phyloP scores from a whole-genome alignment of 2,797 vertebrate species.

The Coregonus ussuriensis region DNA sequence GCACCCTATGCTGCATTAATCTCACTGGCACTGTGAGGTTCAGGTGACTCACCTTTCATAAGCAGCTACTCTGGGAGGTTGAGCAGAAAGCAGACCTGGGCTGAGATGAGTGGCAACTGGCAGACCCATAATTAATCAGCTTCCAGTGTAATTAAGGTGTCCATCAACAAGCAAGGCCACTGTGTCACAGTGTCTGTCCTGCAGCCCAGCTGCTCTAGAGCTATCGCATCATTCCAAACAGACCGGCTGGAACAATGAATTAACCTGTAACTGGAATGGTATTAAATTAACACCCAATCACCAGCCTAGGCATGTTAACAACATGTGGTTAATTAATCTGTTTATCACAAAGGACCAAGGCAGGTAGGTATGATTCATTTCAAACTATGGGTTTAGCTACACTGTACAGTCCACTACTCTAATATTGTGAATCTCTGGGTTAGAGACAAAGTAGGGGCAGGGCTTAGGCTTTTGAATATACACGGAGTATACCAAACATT shows the following conservation, averaged over 20 bases:
- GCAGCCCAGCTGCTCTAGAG: slow-evolving; percentile 13
- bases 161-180: slow-evolving; percentile 69
- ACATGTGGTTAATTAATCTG: background rate
- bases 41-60: slow-evolving; percentile 42
- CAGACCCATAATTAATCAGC: slow-evolving; percentile 79
- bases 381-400: background rate
- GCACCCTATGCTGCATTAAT: background rate
- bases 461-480: too few relatives aligned
- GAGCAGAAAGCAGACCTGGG: slow-evolving; percentile 66
- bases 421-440: background rate
- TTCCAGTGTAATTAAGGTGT: slow-evolving; percentile 78
- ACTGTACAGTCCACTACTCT: background rate
- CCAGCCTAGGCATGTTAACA: slow-evolving; percentile 31
- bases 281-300: slow-evolving; percentile 35
- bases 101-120: slow-evolving; percentile 59
- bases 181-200: slow-evolving; percentile 2
- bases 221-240: slow-evolving; percentile 29
- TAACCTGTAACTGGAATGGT: slow-evolving; percentile 59
- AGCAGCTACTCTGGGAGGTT: slow-evolving; percentile 49
- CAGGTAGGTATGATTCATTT: background rate
- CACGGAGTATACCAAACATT: too few relatives aligned
- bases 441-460: too few relatives aligned
- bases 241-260: slow-evolving; percentile 60
- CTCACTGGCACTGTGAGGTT: background rate
- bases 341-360: background rate